Conservation (phyloP, 2,888 invertebrate species). For the Ormyrus rosae region DNA sequence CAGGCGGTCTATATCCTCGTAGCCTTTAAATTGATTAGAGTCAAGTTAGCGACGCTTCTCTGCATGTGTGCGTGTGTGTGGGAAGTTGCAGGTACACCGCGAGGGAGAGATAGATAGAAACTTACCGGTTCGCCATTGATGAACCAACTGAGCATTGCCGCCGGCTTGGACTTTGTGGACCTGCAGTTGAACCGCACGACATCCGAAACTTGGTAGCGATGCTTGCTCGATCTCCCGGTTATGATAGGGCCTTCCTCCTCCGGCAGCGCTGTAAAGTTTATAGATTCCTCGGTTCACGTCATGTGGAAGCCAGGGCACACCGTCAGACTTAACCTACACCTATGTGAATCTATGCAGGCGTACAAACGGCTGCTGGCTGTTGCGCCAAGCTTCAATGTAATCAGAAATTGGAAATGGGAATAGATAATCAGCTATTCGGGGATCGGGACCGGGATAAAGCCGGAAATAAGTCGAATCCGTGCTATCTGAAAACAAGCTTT, state of each 20-base stretch:
- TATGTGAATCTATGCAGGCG: background rate
- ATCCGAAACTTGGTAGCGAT: constrained; percentile 89
- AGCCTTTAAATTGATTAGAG: constrained; percentile 47
- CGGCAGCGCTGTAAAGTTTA: constrained; percentile 81
- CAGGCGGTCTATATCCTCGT: background rate
- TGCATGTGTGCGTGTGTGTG: background rate
- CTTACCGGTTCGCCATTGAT: constrained; percentile 87
- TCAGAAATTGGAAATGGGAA: no score
- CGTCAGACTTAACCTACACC: background rate
- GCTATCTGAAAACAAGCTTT: no score
- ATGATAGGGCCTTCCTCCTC: constrained; percentile 87
- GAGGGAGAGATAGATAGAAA: constrained; percentile 13
- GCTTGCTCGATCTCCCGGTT: constrained; percentile 82
- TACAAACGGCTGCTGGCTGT: background rate
- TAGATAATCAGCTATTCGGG: no score
- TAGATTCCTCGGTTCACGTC: constrained; percentile 29
- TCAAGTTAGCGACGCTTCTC: constrained; percentile 19
- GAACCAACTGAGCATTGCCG: constrained; percentile 90
- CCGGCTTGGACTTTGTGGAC: constrained; percentile 88
- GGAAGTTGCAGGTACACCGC: background rate
- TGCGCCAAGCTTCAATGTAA: no score
- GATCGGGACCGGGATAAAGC: no score
- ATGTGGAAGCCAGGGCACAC: constrained; percentile 15
- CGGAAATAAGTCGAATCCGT: no score
- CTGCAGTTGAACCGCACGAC: constrained; percentile 90